Conservation (phyloP, 2,888 invertebrate species). For the Leucophenga montana region DNA sequence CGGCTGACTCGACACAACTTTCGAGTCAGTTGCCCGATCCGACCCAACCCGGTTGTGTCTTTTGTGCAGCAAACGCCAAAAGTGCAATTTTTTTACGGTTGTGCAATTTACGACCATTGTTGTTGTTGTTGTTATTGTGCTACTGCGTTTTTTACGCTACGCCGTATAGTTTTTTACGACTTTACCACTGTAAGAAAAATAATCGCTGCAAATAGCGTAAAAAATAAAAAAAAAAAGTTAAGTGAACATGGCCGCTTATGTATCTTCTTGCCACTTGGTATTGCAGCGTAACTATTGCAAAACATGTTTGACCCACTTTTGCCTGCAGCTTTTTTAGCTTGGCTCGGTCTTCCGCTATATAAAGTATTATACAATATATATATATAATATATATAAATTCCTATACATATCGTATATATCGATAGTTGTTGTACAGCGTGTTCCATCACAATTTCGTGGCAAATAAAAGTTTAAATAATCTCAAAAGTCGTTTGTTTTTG, state of each 20-base stretch:
- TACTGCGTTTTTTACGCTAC: no score
- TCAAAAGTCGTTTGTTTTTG: neutral
- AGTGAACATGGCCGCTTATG: constrained; percentile 13
- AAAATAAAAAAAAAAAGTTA: constrained; percentile 2
- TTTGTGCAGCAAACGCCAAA: neutral
- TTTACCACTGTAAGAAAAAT: no score
- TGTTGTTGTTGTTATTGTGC: neutral
- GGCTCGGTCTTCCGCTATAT: neutral
- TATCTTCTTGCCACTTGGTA: no score
- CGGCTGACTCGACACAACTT: no score
- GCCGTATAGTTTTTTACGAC: no score
- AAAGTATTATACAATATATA: neutral
- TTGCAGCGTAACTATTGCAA: constrained; percentile 11
- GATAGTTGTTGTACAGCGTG: neutral
- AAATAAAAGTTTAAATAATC: constrained; percentile 28
- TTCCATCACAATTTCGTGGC: constrained; percentile 9
- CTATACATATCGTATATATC: neutral
- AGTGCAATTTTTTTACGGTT: neutral
- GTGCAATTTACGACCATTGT: neutral
- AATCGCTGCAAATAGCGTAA: neutral
- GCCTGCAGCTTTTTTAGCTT: neutral
- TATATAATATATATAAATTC: neutral
- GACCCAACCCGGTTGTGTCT: neutral
- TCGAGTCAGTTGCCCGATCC: no score
- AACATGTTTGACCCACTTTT: constrained; percentile 27